phyloP scores from a whole-genome alignment of 1,140 invertebrate genomes.

The Tachypleus tridentatus region DNA sequence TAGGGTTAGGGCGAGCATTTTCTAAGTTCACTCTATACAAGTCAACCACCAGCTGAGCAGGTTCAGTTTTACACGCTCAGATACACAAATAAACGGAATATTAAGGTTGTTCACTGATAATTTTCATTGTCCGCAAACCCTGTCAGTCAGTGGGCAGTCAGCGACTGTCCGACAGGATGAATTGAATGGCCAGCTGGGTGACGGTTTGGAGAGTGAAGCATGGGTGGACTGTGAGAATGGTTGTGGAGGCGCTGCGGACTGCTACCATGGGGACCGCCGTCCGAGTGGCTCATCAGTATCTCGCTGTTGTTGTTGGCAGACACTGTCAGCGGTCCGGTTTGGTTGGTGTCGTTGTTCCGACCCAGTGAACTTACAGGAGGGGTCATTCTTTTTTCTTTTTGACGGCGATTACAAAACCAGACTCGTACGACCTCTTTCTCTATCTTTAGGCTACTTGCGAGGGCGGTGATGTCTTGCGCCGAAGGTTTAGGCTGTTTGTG shows the following conservation, averaged over 20 bases:
- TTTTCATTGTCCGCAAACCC: too few species aligned
- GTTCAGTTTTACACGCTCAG: too few species aligned
- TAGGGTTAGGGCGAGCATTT: too few species aligned
- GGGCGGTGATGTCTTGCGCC: conserved; percentile 87
- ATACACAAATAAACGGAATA: too few species aligned
- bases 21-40: too few species aligned
- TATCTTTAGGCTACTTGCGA: conserved; percentile 89
- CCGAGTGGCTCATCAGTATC: conserved; percentile 9
- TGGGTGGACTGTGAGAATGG: conserved; percentile 12
- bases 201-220: conserved; percentile 4
- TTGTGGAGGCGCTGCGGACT: conserved; percentile 4
- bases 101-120: too few species aligned
- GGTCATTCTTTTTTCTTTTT: conserved; percentile 79
- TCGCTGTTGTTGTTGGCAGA: neutral
- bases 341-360: too few species aligned
- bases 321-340: too few species aligned
- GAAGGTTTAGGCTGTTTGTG: conserved; percentile 99
- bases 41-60: too few species aligned
- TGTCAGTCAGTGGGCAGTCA: conserved; percentile 8
- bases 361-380: conserved; percentile 42
- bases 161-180: conserved; percentile 7
- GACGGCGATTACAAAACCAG: conserved; percentile 92
- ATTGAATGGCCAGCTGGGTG: neutral
- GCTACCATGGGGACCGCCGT: conserved; percentile 23
- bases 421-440: conserved; percentile 94